Evolutionary conservation across 2,888 invertebrate species (phyloP).

Genomic region (Pecten maximus): DNA sequence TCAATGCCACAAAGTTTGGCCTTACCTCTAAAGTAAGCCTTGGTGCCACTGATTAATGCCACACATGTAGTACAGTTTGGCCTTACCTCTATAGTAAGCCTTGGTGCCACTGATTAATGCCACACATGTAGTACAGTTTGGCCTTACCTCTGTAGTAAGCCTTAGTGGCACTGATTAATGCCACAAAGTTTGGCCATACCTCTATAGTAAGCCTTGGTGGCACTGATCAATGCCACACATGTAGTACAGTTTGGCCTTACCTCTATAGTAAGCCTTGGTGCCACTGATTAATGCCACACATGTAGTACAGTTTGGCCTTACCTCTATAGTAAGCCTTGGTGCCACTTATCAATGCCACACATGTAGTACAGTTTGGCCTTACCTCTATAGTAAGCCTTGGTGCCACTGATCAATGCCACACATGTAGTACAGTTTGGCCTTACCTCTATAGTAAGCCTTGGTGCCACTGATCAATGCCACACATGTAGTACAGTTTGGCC

Average conservation of each 20-base stretch:
- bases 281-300: not conserved
- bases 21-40: slow-evolving; percentile 84
- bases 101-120: slow-evolving; percentile 86
- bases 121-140: too few relatives aligned
- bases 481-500: too few relatives aligned
- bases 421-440: not conserved
- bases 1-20: too few relatives aligned
- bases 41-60: too few relatives aligned
- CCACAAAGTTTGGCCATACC: slow-evolving; percentile 83
- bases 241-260: slow-evolving; percentile 83
- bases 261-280: slow-evolving; percentile 97
- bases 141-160: too few relatives aligned
- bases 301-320: too few relatives aligned
- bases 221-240: not conserved
- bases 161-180: too few relatives aligned
- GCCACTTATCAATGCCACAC: not conserved
- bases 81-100: slow-evolving; percentile 94
- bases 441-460: slow-evolving; percentile 96
- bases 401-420: slow-evolving; percentile 79
- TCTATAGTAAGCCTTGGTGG: slow-evolving; percentile 97
- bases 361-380: slow-evolving; percentile 38
- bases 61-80: too few relatives aligned
- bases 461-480: too few relatives aligned
- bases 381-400: slow-evolving; percentile 97
- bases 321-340: slow-evolving; percentile 98